A percentile compares a stretch with the other conserved stretches of the same genome.
Conservation (phyloP, 2,113 vertebrate species). For the Todiramphus saurophagus region DNA sequence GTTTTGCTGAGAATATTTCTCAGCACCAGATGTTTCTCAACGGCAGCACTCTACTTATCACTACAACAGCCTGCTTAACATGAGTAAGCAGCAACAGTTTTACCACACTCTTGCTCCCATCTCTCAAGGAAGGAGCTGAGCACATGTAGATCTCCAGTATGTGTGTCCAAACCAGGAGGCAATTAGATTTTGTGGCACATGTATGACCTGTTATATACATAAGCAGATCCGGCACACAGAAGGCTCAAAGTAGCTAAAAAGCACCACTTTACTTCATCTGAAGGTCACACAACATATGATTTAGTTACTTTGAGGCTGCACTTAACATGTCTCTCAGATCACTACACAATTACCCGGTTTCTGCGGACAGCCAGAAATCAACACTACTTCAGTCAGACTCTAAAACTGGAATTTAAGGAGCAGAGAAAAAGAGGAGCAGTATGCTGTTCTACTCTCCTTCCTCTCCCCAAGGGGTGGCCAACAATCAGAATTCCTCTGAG, state of each 20-base stretch:
- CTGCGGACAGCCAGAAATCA: background rate
- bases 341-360: background rate
- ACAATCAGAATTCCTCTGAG: background rate
- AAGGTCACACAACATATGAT: background rate
- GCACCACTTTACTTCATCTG: background rate
- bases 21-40: too few species aligned
- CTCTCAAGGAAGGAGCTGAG: background rate
- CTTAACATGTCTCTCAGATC: background rate
- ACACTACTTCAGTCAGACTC: background rate
- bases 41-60: background rate
- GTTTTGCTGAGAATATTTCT: background rate
- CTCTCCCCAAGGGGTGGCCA: background rate
- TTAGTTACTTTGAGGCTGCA: background rate
- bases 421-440: background rate
- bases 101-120: background rate
- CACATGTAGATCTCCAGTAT: accelerated
- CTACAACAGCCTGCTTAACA: background rate
- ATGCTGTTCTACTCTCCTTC: background rate
- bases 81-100: background rate
- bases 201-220: background rate
- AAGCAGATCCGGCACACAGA: background rate
- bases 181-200: background rate
- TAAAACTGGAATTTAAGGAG: background rate
- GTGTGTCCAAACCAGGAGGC: background rate
- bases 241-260: background rate